Base-by-base conservation (phyloP, 2,888 invertebrate genomes). In the Ligdia adustata region DNA sequence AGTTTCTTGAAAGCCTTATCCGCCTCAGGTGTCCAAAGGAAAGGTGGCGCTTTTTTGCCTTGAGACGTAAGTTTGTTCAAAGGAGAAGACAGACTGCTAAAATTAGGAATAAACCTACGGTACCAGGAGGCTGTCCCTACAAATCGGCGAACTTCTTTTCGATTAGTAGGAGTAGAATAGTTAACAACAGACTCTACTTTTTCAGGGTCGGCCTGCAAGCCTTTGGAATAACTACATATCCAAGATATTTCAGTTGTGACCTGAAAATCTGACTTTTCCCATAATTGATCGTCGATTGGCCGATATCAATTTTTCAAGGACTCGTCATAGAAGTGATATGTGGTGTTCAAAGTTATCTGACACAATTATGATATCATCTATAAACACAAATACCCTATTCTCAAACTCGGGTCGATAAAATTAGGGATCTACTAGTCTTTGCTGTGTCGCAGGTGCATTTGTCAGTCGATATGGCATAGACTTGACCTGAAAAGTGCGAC, bases 71-170 rank as follows among this genome's bases (percentile, higher is more conserved):
- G 28, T 26, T 51, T 57, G 33, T 69, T 64, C 0, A 63, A 34
- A 0, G 62, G 65, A 1, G 41, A 44, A 7, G 64, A 5, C 7
- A 59, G 6, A 9, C 42, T 41, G 13, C 60, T 60, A 44, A 65
- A 63, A 12, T 58, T 54, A 1, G 54, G 56, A 4, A 63, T 42
- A 15, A 65, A 65, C 1, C 60, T 31, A 0, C 67, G 41, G 37
- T 62, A 65, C 64, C 63, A 67, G 4, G 60, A 34, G 4, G 62
- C 57, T 3, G 57, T 60, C 3, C 62, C 64, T 0, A 64, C n/a
- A 31, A 68, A 66, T 0, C 60, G 40, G 9, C 40, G 46, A 1
- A 65, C 42, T 4, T 67, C 63, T 24, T 63, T 63, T 1, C 45
- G 33, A 27, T 40, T 51, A 11, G 51, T 53, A 4, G 67, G 64